These are phyloP conservation scores for Bergia puertoricense DNA, from an alignment of 92 coral and sea anemone species.

Conservation along the genomic window DNA sequence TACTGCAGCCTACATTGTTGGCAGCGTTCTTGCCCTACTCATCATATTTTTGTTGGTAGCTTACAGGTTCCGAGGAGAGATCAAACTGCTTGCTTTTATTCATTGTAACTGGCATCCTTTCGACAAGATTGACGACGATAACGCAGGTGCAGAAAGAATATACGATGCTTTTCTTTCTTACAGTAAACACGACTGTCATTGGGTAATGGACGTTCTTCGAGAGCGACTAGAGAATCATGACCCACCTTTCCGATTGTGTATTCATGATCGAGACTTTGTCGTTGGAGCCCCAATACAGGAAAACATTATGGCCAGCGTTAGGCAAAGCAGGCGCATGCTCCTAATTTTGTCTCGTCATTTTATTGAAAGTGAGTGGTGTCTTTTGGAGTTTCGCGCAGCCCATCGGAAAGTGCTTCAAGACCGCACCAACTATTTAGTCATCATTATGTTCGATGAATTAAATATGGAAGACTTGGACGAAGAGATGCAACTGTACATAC, in stretches of 20 bases:
- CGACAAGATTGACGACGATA: neutral
- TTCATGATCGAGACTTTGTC: conserved; percentile 26
- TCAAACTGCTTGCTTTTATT: neutral
- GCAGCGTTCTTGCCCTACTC: neutral
- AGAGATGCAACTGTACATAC: conserved; percentile 38
- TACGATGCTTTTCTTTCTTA: neutral
- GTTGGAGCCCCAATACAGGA: conserved; percentile 42
- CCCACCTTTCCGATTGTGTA: conserved; percentile 31
- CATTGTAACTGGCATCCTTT: neutral
- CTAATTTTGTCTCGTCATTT: conserved; percentile 46
- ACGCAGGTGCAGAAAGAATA: neutral
- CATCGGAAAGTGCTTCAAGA: conserved; percentile 39
- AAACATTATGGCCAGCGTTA: conserved; percentile 35
- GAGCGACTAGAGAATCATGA: neutral
- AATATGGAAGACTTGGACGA: conserved; percentile 44
- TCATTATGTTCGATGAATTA: conserved; percentile 34
- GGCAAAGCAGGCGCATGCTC: conserved; percentile 38
- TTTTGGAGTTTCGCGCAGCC: conserved; percentile 46
- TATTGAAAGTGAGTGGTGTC: conserved; percentile 45
- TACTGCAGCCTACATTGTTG: neutral
- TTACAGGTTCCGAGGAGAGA: conserved; percentile 2
- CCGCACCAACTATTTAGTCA: conserved; percentile 35
- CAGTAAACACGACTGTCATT: neutral
- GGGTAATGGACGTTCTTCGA: neutral
- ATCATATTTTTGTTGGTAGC: neutral